Conservation (phyloP, 2,113 vertebrate genomes). For the Sturnus vulgaris region DNA sequence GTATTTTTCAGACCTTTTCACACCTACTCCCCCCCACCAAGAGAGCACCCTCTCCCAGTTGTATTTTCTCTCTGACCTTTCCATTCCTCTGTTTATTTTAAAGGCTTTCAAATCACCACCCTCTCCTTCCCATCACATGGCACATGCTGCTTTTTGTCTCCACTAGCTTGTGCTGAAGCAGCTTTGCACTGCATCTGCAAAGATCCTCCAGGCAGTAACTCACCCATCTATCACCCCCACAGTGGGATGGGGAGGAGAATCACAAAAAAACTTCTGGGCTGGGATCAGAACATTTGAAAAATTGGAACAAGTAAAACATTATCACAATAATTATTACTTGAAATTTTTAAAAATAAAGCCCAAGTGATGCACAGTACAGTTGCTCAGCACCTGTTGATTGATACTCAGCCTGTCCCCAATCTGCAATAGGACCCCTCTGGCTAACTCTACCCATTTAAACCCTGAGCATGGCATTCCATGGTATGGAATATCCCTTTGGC, state of each 20-base stretch:
- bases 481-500: background rate
- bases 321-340: background rate
- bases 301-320: background rate
- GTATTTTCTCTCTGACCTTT: background rate
- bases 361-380: background rate
- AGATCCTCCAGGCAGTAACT: background rate
- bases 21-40: fast-evolving
- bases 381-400: fast-evolving
- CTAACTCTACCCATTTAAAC: background rate
- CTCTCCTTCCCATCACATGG: background rate
- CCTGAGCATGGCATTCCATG: background rate
- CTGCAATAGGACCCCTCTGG: background rate
- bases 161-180: background rate
- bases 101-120: background rate
- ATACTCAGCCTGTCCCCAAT: background rate
- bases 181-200: background rate
- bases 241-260: background rate
- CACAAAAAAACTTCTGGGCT: background rate
- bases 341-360: background rate
- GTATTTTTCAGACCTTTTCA: background rate
- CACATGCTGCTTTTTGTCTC: background rate
- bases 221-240: background rate
- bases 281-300: background rate
- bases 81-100: background rate
- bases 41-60: background rate